Percentiles rank a stretch among this genome's conserved stretches.
phyloP scores from a whole-genome alignment of 2,797 vertebrate genomes.

The Clarias fuscus region DNA sequence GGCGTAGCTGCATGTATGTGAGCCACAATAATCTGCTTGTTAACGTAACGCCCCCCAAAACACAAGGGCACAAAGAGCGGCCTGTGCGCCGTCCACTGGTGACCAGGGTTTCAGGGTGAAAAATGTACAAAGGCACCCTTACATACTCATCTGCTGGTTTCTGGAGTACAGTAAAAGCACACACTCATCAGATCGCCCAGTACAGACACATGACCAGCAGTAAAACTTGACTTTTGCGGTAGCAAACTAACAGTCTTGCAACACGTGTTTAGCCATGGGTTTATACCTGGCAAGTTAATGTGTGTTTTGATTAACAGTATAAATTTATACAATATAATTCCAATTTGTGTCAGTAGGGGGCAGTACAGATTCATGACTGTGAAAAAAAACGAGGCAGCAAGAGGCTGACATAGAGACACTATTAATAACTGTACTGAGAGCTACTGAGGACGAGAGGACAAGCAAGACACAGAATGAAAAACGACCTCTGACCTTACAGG shows the following conservation, averaged over 20 bases:
- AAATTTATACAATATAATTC: neutral
- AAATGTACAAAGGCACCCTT: conserved; percentile 22
- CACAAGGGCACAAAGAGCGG: conserved; percentile 47
- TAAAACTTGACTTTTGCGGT: neutral
- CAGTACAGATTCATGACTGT: neutral
- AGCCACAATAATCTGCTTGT: conserved; percentile 55
- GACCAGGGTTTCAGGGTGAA: conserved; percentile 50
- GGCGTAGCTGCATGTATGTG: neutral
- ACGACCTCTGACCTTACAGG: neutral
- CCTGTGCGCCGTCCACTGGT: conserved; percentile 55
- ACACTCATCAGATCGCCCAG: neutral
- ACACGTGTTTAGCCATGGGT: neutral
- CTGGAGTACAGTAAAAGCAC: conserved; percentile 13
- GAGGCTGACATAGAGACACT: conserved; percentile 6
- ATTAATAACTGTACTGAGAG: conserved; percentile 28
- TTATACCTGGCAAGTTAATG: too few relatives aligned
- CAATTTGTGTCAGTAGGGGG: conserved; percentile 18
- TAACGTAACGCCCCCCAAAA: neutral
- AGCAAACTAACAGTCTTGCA: neutral
- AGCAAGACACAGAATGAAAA: neutral
- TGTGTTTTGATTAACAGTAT: neutral
- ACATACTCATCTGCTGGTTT: neutral
- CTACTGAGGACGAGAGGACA: neutral
- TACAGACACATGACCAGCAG: neutral
- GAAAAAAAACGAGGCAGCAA: neutral